Evolutionary conservation across 1,140 invertebrate species (phyloP), one percentile per base, ranked within the genome.

Genomic region (Globodera rostochiensis): DNA sequence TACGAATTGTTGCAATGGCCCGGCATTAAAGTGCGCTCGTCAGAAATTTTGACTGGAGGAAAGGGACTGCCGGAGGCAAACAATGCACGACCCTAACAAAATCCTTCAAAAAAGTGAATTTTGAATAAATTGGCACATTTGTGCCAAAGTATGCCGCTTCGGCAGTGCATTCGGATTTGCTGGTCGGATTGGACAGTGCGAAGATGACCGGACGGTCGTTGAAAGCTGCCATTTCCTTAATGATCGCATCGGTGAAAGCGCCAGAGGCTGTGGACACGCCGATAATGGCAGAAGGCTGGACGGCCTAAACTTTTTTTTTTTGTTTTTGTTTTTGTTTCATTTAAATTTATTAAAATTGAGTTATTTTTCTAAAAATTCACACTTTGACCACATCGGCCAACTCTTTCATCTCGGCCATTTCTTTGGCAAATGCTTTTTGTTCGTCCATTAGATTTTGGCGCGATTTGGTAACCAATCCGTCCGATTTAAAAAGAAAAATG

Each of bases 1-100:
- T 98, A 98, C 0, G 96, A 94, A 90, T 98, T 98, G 91, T 98
- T 98, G 73, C 96, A 95, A 91, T 98, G 96, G 0, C 96, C 96
- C 9, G 96, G 94, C 82, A 94, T 92, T 90, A 93, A 96, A 4
- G 93, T 93, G 89, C 94, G 94, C 6, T 94, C 94, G 64, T 94
- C 92, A 77, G 93, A 13, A 6, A 77, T 92, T 1, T 92, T 91
- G 0, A 97, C 94, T 25, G 94, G 93, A 67, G 93, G 93, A 90
- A 97, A 98, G 0, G 96, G 96, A 64, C 95, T 96, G 49, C 96
- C 96, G 15, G 95, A 95, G 0, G 95, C 94, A 91, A 96, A 98
- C 82, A 98, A 93, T 84, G 93, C 94, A 67, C 93, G 93, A 70
- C 95, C 96, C 94, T 96, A 25, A 25, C 0, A 0, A 25, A 25